These are phyloP conservation scores for Scolanthus callimorphus DNA, from an alignment of 92 coral and sea anemone species.

Conservation along the genomic window DNA sequence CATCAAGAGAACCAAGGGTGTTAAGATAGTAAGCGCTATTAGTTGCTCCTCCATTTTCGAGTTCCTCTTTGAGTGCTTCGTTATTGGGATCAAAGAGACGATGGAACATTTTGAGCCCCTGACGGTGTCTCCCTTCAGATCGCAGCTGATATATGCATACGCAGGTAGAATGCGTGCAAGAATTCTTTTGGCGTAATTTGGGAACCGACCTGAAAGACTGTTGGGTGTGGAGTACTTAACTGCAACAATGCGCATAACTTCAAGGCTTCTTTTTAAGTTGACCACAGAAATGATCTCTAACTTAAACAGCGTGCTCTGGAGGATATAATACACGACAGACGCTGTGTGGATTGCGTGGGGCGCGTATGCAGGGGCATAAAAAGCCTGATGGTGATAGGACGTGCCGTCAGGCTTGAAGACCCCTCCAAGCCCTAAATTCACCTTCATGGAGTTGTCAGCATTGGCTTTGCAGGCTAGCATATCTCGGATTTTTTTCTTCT, in stretches of 20 bases:
- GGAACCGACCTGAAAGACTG: slow-evolving; percentile 34
- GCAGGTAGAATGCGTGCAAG: slow-evolving; percentile 17
- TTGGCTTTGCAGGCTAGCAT: slow-evolving; percentile 34
- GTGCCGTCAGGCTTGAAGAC: slow-evolving; percentile 47
- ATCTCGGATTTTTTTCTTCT: slow-evolving; percentile 51
- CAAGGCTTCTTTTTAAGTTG: slow-evolving; percentile 17
- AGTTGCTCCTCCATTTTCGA: not conserved
- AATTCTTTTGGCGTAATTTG: slow-evolving; percentile 9
- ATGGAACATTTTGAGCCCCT: slow-evolving; percentile 6
- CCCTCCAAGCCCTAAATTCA: slow-evolving; percentile 36
- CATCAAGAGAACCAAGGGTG: slow-evolving; percentile 26
- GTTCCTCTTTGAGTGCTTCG: slow-evolving; percentile 1
- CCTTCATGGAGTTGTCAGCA: slow-evolving; percentile 19
- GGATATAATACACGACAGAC: slow-evolving; percentile 19
- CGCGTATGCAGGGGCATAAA: slow-evolving; percentile 40
- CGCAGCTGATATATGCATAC: slow-evolving; percentile 1
- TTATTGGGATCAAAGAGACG: slow-evolving; percentile 7
- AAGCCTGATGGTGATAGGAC: slow-evolving; percentile 27
- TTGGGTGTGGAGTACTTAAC: slow-evolving; percentile 40
- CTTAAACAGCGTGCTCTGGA: slow-evolving; percentile 1
- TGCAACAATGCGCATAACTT: slow-evolving; percentile 15
- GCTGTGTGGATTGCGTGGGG: slow-evolving; percentile 40
- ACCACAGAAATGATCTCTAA: not conserved
- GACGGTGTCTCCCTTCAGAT: not conserved
- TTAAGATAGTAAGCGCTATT: slow-evolving; percentile 8